Conservation (phyloP, 2,888 invertebrate species). For the Nomada ferruginata region DNA sequence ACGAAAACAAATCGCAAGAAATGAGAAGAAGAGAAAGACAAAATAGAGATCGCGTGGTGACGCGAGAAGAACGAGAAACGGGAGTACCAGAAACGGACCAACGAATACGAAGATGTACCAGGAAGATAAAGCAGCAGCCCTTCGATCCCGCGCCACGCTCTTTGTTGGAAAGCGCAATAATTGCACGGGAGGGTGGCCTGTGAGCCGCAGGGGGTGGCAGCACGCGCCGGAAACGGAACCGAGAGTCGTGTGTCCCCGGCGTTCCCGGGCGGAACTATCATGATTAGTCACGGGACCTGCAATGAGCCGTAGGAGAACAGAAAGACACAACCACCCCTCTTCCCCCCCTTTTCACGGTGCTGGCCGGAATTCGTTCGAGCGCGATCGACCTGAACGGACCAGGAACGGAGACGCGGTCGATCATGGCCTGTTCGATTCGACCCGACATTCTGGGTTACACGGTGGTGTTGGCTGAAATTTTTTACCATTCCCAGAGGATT, state of each 20-base stretch:
- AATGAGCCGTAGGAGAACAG: constrained; percentile 77
- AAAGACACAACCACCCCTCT: constrained; percentile 64
- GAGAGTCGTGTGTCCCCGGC: constrained; percentile 83
- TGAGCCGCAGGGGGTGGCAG: constrained; percentile 66
- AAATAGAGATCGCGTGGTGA: constrained; percentile 30
- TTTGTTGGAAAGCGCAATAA: constrained; percentile 82
- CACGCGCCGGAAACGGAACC: constrained; percentile 84
- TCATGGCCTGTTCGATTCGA: constrained; percentile 30
- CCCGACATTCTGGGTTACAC: neutral
- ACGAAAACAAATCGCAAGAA: no score
- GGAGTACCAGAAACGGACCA: constrained; percentile 17
- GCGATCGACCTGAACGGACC: constrained; percentile 70
- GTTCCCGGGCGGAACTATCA: constrained; percentile 84
- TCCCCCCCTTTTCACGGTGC: constrained; percentile 18
- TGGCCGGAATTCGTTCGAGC: constrained; percentile 60
- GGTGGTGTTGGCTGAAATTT: no score
- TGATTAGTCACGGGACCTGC: constrained; percentile 83
- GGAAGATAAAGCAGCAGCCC: constrained; percentile 67
- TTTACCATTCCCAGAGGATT: no score
- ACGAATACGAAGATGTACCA: constrained; percentile 42
- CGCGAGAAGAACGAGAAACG: constrained; percentile 34
- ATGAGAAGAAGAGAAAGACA: neutral
- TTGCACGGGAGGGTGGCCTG: constrained; percentile 78
- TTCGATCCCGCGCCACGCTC: constrained; percentile 72
- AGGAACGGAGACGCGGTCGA: constrained; percentile 45